phyloP scores from a whole-genome alignment of 2,888 invertebrate species.

The Erebia epiphron region DNA sequence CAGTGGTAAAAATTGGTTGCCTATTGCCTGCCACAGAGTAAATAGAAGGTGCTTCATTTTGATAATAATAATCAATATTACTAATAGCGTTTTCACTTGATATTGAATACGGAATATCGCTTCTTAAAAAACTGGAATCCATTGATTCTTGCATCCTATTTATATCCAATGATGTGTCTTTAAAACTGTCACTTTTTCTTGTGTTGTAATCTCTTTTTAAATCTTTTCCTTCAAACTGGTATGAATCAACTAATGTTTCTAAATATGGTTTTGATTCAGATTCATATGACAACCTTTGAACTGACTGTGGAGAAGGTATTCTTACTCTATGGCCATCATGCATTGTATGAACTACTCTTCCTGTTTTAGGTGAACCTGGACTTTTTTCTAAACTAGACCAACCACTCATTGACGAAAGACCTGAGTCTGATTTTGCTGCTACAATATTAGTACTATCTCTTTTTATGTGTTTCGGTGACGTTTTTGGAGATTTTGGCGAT shows the following conservation, averaged over 20 bases:
- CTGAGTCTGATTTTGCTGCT: slow-evolving; percentile 92
- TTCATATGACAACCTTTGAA: slow-evolving; percentile 69
- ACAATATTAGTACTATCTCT: slow-evolving; percentile 85
- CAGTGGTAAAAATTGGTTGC: slow-evolving; percentile 88
- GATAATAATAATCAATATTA: slow-evolving; percentile 74
- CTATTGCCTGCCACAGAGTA: slow-evolving; percentile 90
- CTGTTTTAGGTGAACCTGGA: slow-evolving; percentile 89
- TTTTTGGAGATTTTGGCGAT: slow-evolving; percentile 88
- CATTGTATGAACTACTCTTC: slow-evolving; percentile 63
- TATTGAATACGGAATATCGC: slow-evolving; percentile 58
- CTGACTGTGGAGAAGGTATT: slow-evolving; percentile 67
- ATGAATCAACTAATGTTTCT: slow-evolving; percentile 83
- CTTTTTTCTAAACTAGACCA: slow-evolving; percentile 94
- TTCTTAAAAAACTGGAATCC: slow-evolving; percentile 60
- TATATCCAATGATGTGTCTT: slow-evolving; percentile 64
- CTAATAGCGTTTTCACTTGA: slow-evolving; percentile 59
- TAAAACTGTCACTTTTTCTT: slow-evolving; percentile 56
- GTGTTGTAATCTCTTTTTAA: slow-evolving; percentile 64
- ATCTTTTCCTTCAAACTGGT: slow-evolving; percentile 61
- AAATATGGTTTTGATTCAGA: slow-evolving; percentile 74
- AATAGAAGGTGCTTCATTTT: slow-evolving; percentile 85
- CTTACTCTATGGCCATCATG: slow-evolving; percentile 73
- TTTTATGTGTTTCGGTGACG: slow-evolving; percentile 87
- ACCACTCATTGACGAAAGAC: slow-evolving; percentile 93
- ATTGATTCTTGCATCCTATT: slow-evolving; percentile 62